A percentile compares a stretch with the other conserved stretches of the same genome.
Evolutionary conservation across 2,113 vertebrate genomes (phyloP).

Genomic region (Dipodomys stephensi): DNA sequence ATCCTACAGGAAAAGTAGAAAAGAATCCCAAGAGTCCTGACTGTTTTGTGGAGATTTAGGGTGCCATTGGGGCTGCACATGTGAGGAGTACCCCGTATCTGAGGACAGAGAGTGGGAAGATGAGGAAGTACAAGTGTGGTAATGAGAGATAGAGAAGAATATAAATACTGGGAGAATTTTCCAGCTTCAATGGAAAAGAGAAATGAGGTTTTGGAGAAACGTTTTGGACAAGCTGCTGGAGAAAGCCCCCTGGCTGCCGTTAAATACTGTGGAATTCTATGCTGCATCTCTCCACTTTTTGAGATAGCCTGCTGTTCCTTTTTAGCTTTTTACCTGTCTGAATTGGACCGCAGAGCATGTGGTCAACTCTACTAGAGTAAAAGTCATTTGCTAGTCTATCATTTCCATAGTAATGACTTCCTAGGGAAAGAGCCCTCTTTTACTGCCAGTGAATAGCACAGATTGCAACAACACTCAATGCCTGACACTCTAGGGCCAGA

Average conservation of each 20-base stretch:
- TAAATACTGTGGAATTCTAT: neutral
- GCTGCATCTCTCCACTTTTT: neutral
- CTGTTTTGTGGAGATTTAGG: neutral
- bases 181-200: fast-evolving
- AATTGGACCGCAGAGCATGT: neutral
- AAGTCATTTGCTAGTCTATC: neutral
- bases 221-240: neutral
- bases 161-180: neutral
- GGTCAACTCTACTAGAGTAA: neutral
- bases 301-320: neutral
- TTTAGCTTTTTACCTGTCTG: neutral
- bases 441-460: neutral
- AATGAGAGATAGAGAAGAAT: neutral
- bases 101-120: neutral
- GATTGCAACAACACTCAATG: neutral
- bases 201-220: neutral
- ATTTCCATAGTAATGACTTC: neutral
- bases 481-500: no score
- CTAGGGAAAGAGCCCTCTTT: neutral
- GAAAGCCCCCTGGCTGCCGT: neutral
- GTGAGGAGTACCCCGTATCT: neutral
- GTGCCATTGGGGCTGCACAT: fast-evolving
- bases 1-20: neutral
- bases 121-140: neutral
- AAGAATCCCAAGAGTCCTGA: neutral